Evolutionary conservation across 1,140 invertebrate species (phyloP).

Genomic region (Danaus plexippus): DNA sequence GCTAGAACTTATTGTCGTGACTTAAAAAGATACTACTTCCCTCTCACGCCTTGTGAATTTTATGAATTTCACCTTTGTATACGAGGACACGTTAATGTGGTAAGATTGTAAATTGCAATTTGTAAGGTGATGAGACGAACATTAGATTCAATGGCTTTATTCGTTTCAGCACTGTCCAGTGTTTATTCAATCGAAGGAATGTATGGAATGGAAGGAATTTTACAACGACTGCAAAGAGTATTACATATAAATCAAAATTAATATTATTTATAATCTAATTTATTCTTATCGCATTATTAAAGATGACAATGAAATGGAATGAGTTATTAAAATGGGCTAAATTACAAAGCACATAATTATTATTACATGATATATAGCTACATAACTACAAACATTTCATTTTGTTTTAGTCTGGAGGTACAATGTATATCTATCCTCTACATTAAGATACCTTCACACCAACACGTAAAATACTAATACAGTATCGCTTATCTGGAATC

Average conservation of each 20-base stretch:
- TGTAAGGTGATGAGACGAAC: too few species aligned
- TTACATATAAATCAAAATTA: constrained; percentile 26
- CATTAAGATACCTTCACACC: constrained; percentile 39
- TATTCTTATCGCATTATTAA: constrained; percentile 45
- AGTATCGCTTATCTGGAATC: constrained; percentile 63
- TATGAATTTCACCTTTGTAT: constrained; percentile 32
- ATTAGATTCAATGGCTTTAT: constrained; percentile 3
- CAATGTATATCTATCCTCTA: constrained; percentile 19
- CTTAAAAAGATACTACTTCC: constrained; percentile 18
- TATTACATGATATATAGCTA: constrained; percentile 1
- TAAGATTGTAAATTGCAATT: constrained; percentile 20
- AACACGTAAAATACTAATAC: constrained; percentile 58
- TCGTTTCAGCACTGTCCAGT: constrained; percentile 47
- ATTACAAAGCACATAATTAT: constrained; percentile 8
- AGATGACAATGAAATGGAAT: constrained; percentile 39
- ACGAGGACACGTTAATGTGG: constrained; percentile 33
- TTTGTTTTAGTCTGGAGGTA: constrained; percentile 46
- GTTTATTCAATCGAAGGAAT: constrained; percentile 28
- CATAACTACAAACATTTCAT: constrained; percentile 31
- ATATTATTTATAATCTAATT: constrained; percentile 37
- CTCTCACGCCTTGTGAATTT: constrained; percentile 32
- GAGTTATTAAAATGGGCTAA: constrained; percentile 22
- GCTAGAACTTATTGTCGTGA: constrained; percentile 38
- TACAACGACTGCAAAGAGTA: constrained; percentile 39
- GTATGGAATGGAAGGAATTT: constrained; percentile 38